Conservation (phyloP, 2,113 vertebrate species). For the Arvicanthis niloticus region DNA sequence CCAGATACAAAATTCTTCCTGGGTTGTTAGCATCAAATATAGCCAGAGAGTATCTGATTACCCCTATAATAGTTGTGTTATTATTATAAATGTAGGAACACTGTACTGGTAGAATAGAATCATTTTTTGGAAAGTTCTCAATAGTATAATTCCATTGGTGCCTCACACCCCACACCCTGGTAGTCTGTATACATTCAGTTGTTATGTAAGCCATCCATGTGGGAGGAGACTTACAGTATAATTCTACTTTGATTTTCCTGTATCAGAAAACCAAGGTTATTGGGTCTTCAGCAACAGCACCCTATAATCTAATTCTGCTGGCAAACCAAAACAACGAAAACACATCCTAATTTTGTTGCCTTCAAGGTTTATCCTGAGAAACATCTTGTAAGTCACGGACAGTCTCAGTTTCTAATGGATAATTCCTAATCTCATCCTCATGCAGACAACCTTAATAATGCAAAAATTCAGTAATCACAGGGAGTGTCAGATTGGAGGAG, state of each 20-base stretch:
- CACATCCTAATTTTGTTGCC: neutral
- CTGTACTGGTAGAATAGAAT: neutral
- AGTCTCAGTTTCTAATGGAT: neutral
- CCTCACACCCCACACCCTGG: accelerated
- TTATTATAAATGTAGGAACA: neutral
- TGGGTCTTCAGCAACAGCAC: neutral
- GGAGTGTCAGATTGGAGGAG: neutral
- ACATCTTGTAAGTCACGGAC: too few relatives aligned
- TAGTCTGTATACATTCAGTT: neutral
- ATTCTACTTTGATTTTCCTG: neutral
- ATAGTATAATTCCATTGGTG: neutral
- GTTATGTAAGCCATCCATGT: neutral
- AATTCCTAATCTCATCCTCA: neutral
- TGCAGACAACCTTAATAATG: neutral
- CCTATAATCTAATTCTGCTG: neutral
- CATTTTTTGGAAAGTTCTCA: neutral
- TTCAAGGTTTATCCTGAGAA: neutral
- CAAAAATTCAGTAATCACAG: neutral
- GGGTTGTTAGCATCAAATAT: neutral
- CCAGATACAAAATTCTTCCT: neutral
- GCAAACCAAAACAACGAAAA: neutral
- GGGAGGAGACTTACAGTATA: neutral
- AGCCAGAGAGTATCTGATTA: neutral
- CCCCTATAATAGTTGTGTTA: neutral
- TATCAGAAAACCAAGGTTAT: neutral